Base-by-base conservation (phyloP, 1,140 invertebrate species). In the Eciton burchellii region DNA sequence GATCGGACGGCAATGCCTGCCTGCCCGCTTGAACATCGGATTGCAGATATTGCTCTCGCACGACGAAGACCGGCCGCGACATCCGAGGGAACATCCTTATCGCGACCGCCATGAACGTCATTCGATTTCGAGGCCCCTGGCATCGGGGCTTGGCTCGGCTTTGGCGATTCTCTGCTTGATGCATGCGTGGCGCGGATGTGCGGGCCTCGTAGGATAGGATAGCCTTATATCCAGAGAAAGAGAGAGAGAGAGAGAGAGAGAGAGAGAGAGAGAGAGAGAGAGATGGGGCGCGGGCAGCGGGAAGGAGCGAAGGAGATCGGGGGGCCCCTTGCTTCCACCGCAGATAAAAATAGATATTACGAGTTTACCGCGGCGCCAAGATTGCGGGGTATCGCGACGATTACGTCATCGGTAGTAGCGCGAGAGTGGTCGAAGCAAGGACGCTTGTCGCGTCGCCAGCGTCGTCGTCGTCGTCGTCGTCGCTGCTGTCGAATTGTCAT, bases 261-360 rank as follows among this genome's bases (percentile, higher is more conserved):
- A 35, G 35, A 35, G n/a, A 26, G 49, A 66, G 29, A 54, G 47
- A 68, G 43, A 62, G 21, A 74, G 21, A 71, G 66, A 71, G 24
- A 47, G 21, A 57, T 12, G 24, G 52, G 19, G 19, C 26, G 24
- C 24, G 12, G 26, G n/a, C 65, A 52, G n/a, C 19, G 21, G 29
- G 16, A 16, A 5, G 29, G 26, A 12, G 47, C 16, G 74, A 62
- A 62, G 65, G 74, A 76, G 79, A 70, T 47, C 71, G 81, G 81
- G 84, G 83, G 82, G 65, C 66, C 84, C 66, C 82, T 71, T 87
- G 84, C 88, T 91, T 91, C 90, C 89, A 91, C 89, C 84, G 56
- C 62, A 90, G 92, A 93, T 93, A 93, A 93, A 93, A 93, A 93
- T 93, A 93, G 92, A 93, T 92, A 93, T 93, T 93, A 93, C 92